phyloP scores from a whole-genome alignment of 35 echinoderm and acorn worm genomes.

The Strongylocentrotus purpuratus region DNA sequence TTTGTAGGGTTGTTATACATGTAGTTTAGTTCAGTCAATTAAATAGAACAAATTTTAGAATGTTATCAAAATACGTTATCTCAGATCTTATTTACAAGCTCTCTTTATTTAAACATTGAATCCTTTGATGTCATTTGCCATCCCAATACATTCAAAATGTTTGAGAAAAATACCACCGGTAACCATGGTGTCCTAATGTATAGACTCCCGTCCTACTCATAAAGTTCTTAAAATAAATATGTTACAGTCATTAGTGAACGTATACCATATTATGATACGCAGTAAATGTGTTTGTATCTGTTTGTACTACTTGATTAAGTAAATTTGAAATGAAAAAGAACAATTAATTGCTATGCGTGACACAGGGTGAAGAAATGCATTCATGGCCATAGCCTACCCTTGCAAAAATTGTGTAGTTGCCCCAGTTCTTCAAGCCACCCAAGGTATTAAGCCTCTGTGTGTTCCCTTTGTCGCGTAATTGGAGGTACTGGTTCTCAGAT shows the following conservation, averaged over 20 bases:
- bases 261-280: neutral
- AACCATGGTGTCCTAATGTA: neutral
- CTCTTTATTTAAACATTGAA: neutral
- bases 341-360: neutral
- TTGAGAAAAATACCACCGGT: neutral
- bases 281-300: neutral
- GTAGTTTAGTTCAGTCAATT: neutral
- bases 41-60: neutral
- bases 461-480: neutral
- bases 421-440: neutral
- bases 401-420: neutral
- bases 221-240: neutral
- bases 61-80: neutral
- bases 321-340: neutral
- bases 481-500: neutral
- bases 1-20: neutral
- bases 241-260: neutral
- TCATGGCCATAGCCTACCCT: neutral
- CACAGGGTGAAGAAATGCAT: neutral
- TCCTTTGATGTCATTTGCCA: neutral
- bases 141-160: neutral
- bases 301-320: neutral
- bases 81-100: neutral
- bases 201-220: too few species aligned
- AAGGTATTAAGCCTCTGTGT: too few species aligned